Evolutionary conservation across 2,113 vertebrate species (phyloP).

Genomic region (Macquaria australasica): DNA sequence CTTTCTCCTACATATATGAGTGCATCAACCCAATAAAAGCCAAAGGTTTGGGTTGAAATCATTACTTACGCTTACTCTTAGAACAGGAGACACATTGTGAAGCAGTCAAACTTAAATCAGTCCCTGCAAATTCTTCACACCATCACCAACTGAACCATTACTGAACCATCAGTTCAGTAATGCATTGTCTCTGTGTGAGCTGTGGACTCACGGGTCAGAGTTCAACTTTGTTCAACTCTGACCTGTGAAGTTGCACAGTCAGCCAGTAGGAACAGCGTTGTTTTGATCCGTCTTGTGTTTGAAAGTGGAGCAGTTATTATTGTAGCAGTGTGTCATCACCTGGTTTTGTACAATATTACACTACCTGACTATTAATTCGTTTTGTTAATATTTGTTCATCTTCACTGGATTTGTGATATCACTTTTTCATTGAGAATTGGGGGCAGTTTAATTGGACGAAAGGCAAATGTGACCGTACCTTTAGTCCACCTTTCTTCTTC

Average conservation of each 20-base stretch:
- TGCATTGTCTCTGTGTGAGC: not conserved
- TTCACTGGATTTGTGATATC: not conserved
- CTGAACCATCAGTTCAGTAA: not conserved
- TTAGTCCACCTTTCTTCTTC: not conserved
- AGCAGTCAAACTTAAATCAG: not conserved
- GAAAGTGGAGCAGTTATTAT: not conserved
- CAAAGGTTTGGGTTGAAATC: not conserved
- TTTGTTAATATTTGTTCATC: not conserved
- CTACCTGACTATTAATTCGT: not conserved
- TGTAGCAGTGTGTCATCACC: not conserved
- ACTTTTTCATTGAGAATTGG: too few relatives aligned
- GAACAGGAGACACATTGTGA: not conserved
- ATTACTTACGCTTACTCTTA: too few relatives aligned
- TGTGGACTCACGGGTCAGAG: conserved; percentile 2
- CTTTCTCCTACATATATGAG: too few relatives aligned
- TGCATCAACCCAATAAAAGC: not conserved
- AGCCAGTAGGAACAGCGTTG: not conserved
- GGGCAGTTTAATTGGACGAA: too few relatives aligned
- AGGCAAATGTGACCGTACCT: not conserved
- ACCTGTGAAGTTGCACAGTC: not conserved
- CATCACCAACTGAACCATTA: too few relatives aligned
- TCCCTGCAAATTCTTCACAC: not conserved
- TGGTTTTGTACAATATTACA: not conserved
- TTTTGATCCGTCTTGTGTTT: not conserved
- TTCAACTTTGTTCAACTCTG: conserved; percentile 14